Conservation (phyloP, 2,797 vertebrate species). For the Acridotheres tristis region DNA sequence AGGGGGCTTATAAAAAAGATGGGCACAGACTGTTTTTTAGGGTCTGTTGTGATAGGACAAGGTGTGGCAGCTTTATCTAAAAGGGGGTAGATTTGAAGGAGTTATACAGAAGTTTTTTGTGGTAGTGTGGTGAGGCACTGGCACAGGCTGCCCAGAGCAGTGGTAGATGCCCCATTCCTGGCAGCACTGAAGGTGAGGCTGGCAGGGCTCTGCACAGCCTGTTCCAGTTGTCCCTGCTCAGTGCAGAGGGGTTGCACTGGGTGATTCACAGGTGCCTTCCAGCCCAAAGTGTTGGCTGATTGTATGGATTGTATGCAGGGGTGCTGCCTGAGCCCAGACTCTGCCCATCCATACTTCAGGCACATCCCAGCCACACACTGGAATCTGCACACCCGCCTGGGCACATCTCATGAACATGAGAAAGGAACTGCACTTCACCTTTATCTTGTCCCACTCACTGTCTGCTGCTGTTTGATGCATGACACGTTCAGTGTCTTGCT, state of each 20-base stretch:
- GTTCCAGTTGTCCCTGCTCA: neutral
- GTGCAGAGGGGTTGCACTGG: neutral
- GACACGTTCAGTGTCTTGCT: neutral
- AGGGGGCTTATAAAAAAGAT: neutral
- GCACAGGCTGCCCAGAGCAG: neutral
- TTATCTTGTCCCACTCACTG: neutral
- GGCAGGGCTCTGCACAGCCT: neutral
- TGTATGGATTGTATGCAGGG: neutral
- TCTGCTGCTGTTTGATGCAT: neutral
- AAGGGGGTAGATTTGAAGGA: neutral
- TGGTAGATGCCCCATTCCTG: neutral
- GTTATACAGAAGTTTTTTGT: neutral
- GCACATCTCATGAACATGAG: neutral
- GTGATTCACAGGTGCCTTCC: neutral
- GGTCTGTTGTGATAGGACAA: neutral
- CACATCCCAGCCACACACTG: accelerated
- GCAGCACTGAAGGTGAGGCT: neutral
- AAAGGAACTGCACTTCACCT: neutral
- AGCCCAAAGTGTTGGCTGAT: accelerated
- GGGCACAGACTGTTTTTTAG: neutral
- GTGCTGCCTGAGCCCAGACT: neutral
- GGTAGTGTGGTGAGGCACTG: neutral
- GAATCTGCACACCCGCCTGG: neutral
- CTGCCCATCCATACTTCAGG: accelerated
- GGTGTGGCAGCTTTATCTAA: neutral